These are phyloP conservation scores for Leucophenga montana DNA, from an alignment of 2,888 invertebrate genomes.

Conservation along the genomic window DNA sequence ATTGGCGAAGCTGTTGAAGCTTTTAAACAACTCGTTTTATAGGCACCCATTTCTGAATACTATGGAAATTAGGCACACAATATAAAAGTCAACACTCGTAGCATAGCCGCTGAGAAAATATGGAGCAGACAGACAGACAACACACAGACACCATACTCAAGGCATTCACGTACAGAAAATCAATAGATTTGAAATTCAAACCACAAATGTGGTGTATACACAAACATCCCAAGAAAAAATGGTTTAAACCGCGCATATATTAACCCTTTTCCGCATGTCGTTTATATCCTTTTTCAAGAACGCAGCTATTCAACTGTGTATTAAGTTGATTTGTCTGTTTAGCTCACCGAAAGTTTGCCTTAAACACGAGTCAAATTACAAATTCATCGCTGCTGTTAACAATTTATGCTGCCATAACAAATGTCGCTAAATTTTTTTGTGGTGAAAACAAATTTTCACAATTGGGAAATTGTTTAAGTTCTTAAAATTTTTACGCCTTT, in stretches of 20 bases:
- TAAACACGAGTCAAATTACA: constrained; percentile 9
- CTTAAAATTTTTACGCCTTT: neutral
- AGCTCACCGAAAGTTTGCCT: neutral
- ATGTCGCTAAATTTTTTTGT: constrained; percentile 5
- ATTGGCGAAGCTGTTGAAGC: too few relatives aligned
- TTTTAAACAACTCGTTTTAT: too few relatives aligned
- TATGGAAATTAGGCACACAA: constrained; percentile 16
- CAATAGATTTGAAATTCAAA: constrained; percentile 47
- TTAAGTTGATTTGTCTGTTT: constrained; percentile 29
- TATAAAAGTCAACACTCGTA: constrained; percentile 28
- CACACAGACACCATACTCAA: neutral
- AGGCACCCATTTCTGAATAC: too few relatives aligned
- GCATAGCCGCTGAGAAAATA: too few relatives aligned
- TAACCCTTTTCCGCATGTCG: constrained; percentile 49
- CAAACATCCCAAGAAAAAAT: constrained; percentile 26
- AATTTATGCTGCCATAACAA: neutral
- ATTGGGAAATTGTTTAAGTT: neutral
- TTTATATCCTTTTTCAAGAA: constrained; percentile 26
- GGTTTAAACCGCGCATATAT: constrained; percentile 50
- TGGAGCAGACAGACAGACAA: too few relatives aligned
- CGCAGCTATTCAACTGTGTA: too few relatives aligned
- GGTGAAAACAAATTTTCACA: neutral
- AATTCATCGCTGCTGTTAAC: constrained; percentile 25
- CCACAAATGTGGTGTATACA: neutral
- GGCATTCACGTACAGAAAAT: neutral